Percentiles rank a stretch among this genome's conserved stretches.
These are phyloP conservation scores for Mesocricetus auratus DNA, from an alignment of 2,113 vertebrate species.

Conservation along the genomic window DNA sequence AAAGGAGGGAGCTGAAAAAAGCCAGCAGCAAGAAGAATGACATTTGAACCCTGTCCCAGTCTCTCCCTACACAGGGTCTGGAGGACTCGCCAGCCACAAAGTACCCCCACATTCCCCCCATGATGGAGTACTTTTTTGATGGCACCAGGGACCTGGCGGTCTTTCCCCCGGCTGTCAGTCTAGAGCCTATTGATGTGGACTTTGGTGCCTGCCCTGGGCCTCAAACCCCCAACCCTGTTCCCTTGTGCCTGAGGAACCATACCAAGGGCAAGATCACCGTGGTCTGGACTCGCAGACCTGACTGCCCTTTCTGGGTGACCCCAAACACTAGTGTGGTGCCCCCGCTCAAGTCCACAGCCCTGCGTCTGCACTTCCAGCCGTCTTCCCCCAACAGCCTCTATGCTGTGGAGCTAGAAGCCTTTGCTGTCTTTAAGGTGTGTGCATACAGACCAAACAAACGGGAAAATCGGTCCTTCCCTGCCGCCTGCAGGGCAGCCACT, in stretches of 20 bases:
- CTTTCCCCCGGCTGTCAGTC: constrained; percentile 87
- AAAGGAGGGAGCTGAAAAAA: neutral
- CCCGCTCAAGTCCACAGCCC: constrained; percentile 91
- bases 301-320: constrained; percentile 88
- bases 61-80: constrained; percentile 72
- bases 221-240: constrained; percentile 67
- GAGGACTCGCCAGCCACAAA: constrained; percentile 56
- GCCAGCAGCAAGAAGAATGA: neutral
- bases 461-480: neutral
- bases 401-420: constrained; percentile 92
- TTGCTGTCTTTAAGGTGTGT: constrained; percentile 92
- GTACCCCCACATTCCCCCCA: constrained; percentile 71
- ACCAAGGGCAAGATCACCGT: constrained; percentile 91
- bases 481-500: neutral
- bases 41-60: neutral
- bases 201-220: constrained; percentile 88
- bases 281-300: constrained; percentile 88
- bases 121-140: constrained; percentile 88
- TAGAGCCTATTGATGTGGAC: constrained; percentile 88
- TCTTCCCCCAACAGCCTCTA: constrained; percentile 88
- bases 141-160: constrained; percentile 72
- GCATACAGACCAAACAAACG: fast-evolving
- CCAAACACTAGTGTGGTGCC: constrained; percentile 89
- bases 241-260: constrained; percentile 92
- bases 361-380: constrained; percentile 90